phyloP scores from a whole-genome alignment of 2,888 invertebrate genomes.

The Caenorhabditis sinica region DNA sequence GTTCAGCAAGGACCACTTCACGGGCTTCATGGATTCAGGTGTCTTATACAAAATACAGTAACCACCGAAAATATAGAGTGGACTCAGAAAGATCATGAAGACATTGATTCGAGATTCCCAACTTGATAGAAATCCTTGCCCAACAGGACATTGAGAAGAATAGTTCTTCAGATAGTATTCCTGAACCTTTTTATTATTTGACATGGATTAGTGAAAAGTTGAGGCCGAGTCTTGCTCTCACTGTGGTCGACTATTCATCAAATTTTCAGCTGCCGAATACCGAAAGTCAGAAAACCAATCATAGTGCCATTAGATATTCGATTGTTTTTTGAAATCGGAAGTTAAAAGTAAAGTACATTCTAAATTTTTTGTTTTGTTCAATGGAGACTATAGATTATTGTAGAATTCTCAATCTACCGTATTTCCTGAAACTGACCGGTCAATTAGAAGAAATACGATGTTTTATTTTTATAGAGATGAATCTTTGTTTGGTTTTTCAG shows the following conservation, averaged over 20 bases:
- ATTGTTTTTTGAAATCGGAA: no score
- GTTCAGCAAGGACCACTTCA: constrained; percentile 35
- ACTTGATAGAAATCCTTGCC: constrained; percentile 1
- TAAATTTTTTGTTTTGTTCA: no score
- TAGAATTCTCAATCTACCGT: no score
- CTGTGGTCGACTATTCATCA: constrained; percentile 12
- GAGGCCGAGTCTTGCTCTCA: not conserved
- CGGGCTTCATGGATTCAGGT: constrained; percentile 18
- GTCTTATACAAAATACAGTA: constrained; percentile 36
- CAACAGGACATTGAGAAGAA: not conserved
- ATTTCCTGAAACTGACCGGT: no score
- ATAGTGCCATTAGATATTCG: not conserved
- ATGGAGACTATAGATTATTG: no score
- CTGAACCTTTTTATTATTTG: not conserved
- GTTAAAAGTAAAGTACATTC: no score
- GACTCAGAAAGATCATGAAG: constrained; percentile 5
- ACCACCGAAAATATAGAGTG: constrained; percentile 26
- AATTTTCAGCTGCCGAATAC: not conserved
- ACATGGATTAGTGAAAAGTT: not conserved
- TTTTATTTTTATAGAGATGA: no score
- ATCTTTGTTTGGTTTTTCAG: no score
- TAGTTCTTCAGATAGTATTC: constrained; percentile 9
- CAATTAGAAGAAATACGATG: no score
- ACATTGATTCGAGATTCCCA: constrained; percentile 13
- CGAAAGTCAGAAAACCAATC: not conserved